Conservation (phyloP, 2,113 vertebrate species). For the Megalops atlanticus region DNA sequence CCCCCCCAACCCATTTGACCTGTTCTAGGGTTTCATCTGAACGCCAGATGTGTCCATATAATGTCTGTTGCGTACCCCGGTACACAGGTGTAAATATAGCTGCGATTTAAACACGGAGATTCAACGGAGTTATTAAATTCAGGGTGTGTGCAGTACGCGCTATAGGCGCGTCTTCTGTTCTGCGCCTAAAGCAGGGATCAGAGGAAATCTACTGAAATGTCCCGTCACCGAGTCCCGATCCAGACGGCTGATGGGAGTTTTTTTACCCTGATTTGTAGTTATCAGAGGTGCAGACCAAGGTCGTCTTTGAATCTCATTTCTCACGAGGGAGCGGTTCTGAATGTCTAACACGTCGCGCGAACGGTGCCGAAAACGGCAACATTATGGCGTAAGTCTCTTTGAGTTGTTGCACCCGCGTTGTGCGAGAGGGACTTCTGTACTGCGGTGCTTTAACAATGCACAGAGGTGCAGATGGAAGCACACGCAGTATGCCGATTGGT, state of each 20-base stretch:
- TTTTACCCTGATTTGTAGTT: conserved; percentile 67
- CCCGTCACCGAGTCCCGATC: conserved; percentile 64
- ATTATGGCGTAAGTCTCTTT: conserved; percentile 38
- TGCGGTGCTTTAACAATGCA: neutral
- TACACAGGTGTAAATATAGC: conserved; percentile 11
- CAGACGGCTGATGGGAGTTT: conserved; percentile 55
- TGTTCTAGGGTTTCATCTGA: conserved; percentile 16
- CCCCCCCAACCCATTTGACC: conserved; percentile 8
- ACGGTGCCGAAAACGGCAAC: conserved; percentile 44
- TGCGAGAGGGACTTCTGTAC: neutral
- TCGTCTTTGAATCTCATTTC: conserved; percentile 60
- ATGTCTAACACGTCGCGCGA: conserved; percentile 31
- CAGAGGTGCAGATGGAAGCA: neutral
- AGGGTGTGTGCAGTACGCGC: neutral
- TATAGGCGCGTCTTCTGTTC: conserved; percentile 41
- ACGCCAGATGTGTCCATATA: conserved; percentile 10
- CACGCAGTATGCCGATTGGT: neutral
- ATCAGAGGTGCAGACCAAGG: conserved; percentile 67
- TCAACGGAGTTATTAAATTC: conserved; percentile 15
- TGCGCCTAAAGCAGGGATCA: conserved; percentile 54
- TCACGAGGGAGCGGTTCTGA: conserved; percentile 46
- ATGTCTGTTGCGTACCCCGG: neutral
- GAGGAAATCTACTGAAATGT: conserved; percentile 41
- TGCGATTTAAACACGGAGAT: conserved; percentile 12
- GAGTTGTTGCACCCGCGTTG: no score